These are phyloP conservation scores for Plotosus lineatus DNA, from an alignment of 2,113 vertebrate genomes.

Conservation along the genomic window DNA sequence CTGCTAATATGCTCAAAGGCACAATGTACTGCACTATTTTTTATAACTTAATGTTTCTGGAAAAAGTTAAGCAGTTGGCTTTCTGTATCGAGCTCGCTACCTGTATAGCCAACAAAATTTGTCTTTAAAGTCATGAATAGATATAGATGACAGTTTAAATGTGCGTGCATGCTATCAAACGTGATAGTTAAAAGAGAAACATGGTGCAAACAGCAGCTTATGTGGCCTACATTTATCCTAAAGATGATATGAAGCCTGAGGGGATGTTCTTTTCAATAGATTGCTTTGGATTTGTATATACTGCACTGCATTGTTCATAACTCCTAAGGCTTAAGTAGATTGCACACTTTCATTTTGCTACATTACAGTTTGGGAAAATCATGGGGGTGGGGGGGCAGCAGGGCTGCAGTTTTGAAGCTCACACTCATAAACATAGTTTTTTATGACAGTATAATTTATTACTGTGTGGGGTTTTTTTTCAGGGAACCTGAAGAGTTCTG, in stretches of 20 bases:
- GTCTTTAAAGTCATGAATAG: neutral
- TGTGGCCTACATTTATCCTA: slow-evolving; percentile 10
- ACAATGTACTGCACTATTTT: neutral
- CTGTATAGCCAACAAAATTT: neutral
- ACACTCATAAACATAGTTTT: neutral
- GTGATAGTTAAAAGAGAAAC: neutral
- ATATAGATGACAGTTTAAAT: neutral
- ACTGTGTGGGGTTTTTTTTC: neutral
- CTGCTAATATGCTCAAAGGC: neutral
- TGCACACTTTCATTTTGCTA: neutral
- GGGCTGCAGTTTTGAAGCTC: neutral
- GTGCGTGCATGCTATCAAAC: neutral
- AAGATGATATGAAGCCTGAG: slow-evolving; percentile 28
- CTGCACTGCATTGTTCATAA: slow-evolving; percentile 7
- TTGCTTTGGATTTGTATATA: slow-evolving; percentile 20
- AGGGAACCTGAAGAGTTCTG: too few relatives aligned
- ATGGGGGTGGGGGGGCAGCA: neutral
- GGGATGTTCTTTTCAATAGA: neutral
- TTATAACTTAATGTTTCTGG: neutral
- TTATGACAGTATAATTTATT: neutral
- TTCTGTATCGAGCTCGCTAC: neutral
- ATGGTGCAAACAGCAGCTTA: neutral
- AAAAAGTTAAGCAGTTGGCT: neutral
- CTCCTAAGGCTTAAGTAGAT: slow-evolving; percentile 14
- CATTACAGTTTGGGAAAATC: slow-evolving; percentile 1